These are phyloP conservation scores for Hippasteria phrygiana DNA, from an alignment of 53 echinoderm and acorn worm species.

Conservation along the genomic window DNA sequence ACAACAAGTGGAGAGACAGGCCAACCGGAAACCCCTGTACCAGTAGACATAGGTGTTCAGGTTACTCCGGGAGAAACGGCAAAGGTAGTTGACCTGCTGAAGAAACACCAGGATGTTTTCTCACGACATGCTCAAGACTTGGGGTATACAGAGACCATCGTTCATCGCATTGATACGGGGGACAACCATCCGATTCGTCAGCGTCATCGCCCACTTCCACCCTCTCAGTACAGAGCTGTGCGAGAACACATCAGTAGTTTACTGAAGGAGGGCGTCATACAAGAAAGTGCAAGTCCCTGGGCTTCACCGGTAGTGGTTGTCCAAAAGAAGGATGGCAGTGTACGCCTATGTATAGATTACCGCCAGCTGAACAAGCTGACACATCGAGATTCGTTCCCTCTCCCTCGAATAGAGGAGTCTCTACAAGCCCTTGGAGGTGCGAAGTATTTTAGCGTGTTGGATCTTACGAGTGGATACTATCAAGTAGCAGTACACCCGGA, in stretches of 20 bases:
- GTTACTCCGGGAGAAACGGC: not conserved
- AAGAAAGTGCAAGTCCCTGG: slow-evolving; percentile 64
- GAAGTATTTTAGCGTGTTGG: slow-evolving; percentile 71
- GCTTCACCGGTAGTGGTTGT: slow-evolving; percentile 65
- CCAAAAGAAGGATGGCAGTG: slow-evolving; percentile 67
- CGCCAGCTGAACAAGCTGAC: slow-evolving; percentile 69
- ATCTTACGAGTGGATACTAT: slow-evolving; percentile 49
- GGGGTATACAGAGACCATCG: slow-evolving; percentile 55
- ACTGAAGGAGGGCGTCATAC: slow-evolving; percentile 35
- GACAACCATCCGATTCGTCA: slow-evolving; percentile 40
- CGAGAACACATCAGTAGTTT: slow-evolving; percentile 31
- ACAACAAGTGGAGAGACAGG: not conserved
- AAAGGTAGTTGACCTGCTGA: not conserved
- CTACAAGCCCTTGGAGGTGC: no score
- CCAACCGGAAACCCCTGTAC: not conserved
- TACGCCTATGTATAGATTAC: no score
- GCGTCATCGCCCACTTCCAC: slow-evolving; percentile 57
- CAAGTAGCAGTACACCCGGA: no score
- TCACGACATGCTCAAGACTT: slow-evolving; percentile 47
- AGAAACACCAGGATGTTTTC: slow-evolving; percentile 58
- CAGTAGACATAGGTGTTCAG: not conserved
- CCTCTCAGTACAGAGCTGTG: slow-evolving; percentile 49
- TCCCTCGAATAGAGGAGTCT: slow-evolving; percentile 68
- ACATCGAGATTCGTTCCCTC: slow-evolving; percentile 64
- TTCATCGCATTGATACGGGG: slow-evolving; percentile 63